These are phyloP conservation scores for Chiloscyllium punctatum DNA, from an alignment of 2,797 vertebrate species.

Conservation along the genomic window DNA sequence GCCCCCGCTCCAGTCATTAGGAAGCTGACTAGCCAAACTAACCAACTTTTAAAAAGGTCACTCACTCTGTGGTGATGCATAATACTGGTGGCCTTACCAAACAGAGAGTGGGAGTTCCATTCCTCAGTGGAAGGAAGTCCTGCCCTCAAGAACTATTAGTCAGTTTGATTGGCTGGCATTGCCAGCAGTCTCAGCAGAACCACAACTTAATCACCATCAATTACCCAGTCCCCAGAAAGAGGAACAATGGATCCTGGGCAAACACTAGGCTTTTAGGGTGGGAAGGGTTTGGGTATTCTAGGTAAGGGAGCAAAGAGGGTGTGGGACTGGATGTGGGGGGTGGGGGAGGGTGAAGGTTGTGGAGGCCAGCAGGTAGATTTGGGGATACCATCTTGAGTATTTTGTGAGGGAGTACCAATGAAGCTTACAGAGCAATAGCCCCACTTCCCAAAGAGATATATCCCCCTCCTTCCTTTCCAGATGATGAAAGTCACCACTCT, in stretches of 20 bases:
- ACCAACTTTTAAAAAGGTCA: not conserved
- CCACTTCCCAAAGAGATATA: not conserved
- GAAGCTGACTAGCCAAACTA: not conserved
- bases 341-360: not conserved
- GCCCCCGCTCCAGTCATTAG: too few species aligned
- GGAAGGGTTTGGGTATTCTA: not conserved
- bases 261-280: not conserved
- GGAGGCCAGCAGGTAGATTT: not conserved
- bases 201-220: not conserved
- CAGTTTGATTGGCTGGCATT: not conserved
- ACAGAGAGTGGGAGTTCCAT: not conserved
- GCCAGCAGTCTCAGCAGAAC: not conserved
- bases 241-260: not conserved
- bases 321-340: too few species aligned
- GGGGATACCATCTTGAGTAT: too few species aligned
- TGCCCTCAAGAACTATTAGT: too few species aligned
- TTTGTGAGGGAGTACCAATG: not conserved
- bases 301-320: too few species aligned
- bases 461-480: not conserved
- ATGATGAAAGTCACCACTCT: not conserved
- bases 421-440: not conserved
- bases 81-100: not conserved
- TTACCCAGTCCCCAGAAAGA: not conserved
- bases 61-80: not conserved
- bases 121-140: too few species aligned